Base-by-base conservation (phyloP, 2,888 invertebrate species). In the Sinodicranocentrus sp. region DNA sequence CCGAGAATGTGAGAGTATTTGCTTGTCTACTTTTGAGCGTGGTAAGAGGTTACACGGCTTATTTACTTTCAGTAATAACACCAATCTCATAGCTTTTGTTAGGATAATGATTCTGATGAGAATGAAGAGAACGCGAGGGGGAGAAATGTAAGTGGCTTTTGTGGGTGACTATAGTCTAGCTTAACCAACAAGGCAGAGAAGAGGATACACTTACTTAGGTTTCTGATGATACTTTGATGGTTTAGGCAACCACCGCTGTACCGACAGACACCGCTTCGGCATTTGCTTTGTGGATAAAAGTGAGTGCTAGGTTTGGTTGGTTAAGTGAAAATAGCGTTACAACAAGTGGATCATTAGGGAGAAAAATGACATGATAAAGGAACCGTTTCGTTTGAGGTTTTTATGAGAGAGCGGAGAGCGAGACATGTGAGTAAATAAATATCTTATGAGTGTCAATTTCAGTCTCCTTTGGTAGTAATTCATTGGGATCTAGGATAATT, bases 271-370 rank as follows among this genome's bases (percentile, higher is more conserved):
- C 10, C 33, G 3, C 33, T 10, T 33, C 33, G 3, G 33, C 33
- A 48, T 17, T 48, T 48, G 15, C 48, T 48, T n/a, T 10, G 48
- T 5, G 57, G 15, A 39, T 39, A 6, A n/a, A n/a, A n/a, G 6
- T 39, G 5, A 57, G 13, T 57, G 57, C 23, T 3, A 10, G 21
- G 33, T 8, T 67, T 65, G 52, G 21, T 54, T 48, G 13, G 48
- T 28, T 54, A 67, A 52, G 65, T 76, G 67, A 76, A 73, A 61
- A 67, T 76, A 67, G 65, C 19, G 54, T 76, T 48, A 65, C 73
- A 67, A 65, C 73, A 76, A 72, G 76, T 76, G 54, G 33, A 71
- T 71, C 28, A 57, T 57, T 71, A 71, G 13, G 23, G 19, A 28
- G 2, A 67, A 28, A 26, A 15, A 28, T 44, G 48, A 48, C 48